Evolutionary conservation across 2,113 vertebrate genomes (phyloP).

Genomic region (mouse (Mus musculus)): DNA sequence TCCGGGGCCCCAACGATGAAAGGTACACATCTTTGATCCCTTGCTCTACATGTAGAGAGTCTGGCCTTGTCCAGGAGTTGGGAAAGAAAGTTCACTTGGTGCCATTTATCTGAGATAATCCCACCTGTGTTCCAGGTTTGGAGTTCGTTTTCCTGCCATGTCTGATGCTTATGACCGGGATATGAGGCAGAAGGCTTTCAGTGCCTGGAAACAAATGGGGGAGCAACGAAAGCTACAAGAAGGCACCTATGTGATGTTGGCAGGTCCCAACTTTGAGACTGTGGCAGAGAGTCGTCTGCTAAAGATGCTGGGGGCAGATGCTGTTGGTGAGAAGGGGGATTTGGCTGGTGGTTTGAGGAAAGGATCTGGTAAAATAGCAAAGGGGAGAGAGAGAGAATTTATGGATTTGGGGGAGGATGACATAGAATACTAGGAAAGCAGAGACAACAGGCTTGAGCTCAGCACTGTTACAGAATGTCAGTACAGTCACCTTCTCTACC

Average conservation of each 20-base stretch:
- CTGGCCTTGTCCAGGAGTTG: neutral
- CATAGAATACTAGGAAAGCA: neutral
- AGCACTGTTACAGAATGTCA: neutral
- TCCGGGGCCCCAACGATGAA: slow-evolving; percentile 93
- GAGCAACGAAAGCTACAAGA: slow-evolving; percentile 89
- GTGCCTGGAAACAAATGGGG: slow-evolving; percentile 89
- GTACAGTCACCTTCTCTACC: neutral
- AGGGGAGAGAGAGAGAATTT: neutral
- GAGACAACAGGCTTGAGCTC: neutral
- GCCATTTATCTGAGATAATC: slow-evolving; percentile 40
- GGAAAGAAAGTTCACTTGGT: neutral
- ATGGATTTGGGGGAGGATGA: neutral
- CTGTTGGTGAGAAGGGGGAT: slow-evolving; percentile 90
- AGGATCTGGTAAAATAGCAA: neutral
- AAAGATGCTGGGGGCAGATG: slow-evolving; percentile 92
- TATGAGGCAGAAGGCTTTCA: slow-evolving; percentile 88
- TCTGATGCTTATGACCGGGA: slow-evolving; percentile 94
- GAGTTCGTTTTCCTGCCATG: slow-evolving; percentile 95
- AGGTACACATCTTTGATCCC: slow-evolving; percentile 82
- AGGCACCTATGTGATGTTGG: slow-evolving; percentile 93
- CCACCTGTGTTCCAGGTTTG: slow-evolving; percentile 89
- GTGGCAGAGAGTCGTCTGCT: slow-evolving; percentile 92
- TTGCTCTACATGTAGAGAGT: neutral
- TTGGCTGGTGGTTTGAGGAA: neutral
- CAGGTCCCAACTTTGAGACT: slow-evolving; percentile 94